A percentile compares a stretch with the other conserved stretches of the same genome.
Conservation (phyloP, 1,140 invertebrate genomes). For the Catajapyx aquilonaris region DNA sequence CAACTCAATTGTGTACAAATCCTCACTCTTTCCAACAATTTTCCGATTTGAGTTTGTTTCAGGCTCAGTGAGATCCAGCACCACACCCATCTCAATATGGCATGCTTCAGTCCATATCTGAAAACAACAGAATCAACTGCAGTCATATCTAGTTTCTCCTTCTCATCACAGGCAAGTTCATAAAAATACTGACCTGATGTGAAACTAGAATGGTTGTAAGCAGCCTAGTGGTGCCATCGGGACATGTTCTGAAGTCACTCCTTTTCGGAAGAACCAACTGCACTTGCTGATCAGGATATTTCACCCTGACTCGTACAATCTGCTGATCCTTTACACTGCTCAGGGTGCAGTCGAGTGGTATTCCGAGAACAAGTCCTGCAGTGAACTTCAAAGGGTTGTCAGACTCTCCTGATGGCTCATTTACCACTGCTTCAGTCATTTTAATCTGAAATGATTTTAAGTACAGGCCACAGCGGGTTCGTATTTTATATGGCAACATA, state of each 20-base stretch:
- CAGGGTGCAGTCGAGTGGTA: slow-evolving; percentile 68
- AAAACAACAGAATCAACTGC: background rate
- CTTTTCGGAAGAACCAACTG: slow-evolving; percentile 57
- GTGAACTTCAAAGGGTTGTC: slow-evolving; percentile 83
- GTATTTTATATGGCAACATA: too few species aligned
- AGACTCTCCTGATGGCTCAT: slow-evolving; percentile 58
- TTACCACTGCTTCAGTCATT: slow-evolving; percentile 58
- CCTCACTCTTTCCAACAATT: slow-evolving; percentile 26
- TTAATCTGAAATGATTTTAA: too few species aligned
- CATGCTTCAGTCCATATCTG: slow-evolving; percentile 63
- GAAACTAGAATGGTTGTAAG: slow-evolving; percentile 69
- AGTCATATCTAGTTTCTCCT: background rate
- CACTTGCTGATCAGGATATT: slow-evolving; percentile 77
- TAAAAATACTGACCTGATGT: slow-evolving; percentile 35
- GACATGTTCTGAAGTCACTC: slow-evolving; percentile 22
- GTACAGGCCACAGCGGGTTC: too few species aligned
- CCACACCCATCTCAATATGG: slow-evolving; percentile 65
- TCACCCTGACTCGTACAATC: slow-evolving; percentile 57
- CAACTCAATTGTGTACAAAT: slow-evolving; percentile 50
- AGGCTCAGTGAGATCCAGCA: slow-evolving; percentile 49
- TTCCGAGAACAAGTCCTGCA: slow-evolving; percentile 67
- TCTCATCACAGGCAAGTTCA: background rate
- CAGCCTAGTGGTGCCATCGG: slow-evolving; percentile 24
- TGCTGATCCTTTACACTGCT: slow-evolving; percentile 48
- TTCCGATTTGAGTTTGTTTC: slow-evolving; percentile 21